Percentiles rank a stretch among this genome's conserved stretches.
These are phyloP conservation scores for Oligia fasciuncula DNA, from an alignment of 2,888 invertebrate genomes.

Conservation along the genomic window DNA sequence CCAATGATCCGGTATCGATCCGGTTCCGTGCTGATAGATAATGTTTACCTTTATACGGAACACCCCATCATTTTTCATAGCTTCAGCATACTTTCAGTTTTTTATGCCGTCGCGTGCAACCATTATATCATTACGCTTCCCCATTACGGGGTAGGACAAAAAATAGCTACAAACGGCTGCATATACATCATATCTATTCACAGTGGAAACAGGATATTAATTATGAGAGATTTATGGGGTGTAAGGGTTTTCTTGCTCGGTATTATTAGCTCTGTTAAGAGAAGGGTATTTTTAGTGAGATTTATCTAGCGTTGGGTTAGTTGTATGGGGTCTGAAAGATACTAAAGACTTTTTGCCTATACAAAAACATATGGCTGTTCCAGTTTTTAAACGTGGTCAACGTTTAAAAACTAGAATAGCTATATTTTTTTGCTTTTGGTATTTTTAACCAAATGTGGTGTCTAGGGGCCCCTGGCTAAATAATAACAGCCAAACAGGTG, in stretches of 20 bases:
- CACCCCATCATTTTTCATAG: constrained; percentile 13
- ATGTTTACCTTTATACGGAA: not conserved
- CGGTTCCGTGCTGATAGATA: not conserved
- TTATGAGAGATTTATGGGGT: constrained; percentile 72
- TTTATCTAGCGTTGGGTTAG: not conserved
- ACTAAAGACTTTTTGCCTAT: not conserved
- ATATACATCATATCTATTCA: constrained; percentile 54
- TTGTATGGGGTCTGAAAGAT: not conserved
- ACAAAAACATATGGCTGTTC: not conserved
- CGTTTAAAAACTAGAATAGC: too few species aligned
- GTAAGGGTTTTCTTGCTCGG: constrained; percentile 47
- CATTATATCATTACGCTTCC: constrained; percentile 39
- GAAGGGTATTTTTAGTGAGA: constrained; percentile 35
- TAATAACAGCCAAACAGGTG: too few species aligned
- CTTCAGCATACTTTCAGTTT: constrained; percentile 2
- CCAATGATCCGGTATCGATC: not conserved
- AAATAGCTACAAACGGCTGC: constrained; percentile 40
- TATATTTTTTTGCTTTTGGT: too few species aligned
- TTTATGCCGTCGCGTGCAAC: constrained; percentile 39
- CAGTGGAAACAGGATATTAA: constrained; percentile 73
- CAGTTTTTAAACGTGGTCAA: not conserved
- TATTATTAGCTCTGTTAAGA: constrained; percentile 52
- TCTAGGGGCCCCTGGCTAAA: too few species aligned
- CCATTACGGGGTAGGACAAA: constrained; percentile 42
- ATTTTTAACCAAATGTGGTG: too few species aligned